A percentile compares a stretch with the other conserved stretches of the same genome.
These are phyloP conservation scores for Xestia rhomboidea DNA, from an alignment of 2,888 invertebrate genomes.

Conservation along the genomic window DNA sequence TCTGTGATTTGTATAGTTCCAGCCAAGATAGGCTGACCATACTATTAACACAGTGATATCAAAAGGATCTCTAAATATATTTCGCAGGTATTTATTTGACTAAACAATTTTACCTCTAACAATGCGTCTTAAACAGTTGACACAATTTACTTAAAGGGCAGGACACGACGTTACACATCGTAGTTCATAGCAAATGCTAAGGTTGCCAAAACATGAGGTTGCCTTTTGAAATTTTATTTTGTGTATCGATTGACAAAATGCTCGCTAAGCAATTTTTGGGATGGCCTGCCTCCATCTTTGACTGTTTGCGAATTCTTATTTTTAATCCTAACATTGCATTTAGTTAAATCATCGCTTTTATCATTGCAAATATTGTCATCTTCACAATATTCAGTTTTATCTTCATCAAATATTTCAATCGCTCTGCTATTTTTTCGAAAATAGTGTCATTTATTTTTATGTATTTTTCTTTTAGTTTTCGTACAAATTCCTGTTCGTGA, in stretches of 20 bases:
- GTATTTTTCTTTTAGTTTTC: conserved; percentile 14
- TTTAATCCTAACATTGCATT: not conserved
- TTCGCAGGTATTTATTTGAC: not conserved
- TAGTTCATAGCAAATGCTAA: not conserved
- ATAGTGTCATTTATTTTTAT: conserved; percentile 29
- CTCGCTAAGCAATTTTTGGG: not conserved
- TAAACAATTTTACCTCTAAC: conserved; percentile 3
- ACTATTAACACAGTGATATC: not conserved
- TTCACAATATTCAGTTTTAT: not conserved
- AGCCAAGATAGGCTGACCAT: not conserved
- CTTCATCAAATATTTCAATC: conserved; percentile 26
- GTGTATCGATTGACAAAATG: not conserved
- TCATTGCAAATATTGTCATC: not conserved
- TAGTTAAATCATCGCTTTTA: not conserved
- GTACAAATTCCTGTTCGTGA: conserved; percentile 35
- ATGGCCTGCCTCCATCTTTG: not conserved
- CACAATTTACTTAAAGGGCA: not conserved
- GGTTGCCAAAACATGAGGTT: not conserved
- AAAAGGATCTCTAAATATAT: not conserved
- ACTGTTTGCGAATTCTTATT: not conserved
- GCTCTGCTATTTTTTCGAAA: not conserved
- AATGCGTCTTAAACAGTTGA: not conserved
- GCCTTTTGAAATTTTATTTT: not conserved
- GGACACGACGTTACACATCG: not conserved
- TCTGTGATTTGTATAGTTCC: conserved; percentile 4